phyloP scores from a whole-genome alignment of 2,797 vertebrate genomes.

The Lepilemur ruficaudatus region DNA sequence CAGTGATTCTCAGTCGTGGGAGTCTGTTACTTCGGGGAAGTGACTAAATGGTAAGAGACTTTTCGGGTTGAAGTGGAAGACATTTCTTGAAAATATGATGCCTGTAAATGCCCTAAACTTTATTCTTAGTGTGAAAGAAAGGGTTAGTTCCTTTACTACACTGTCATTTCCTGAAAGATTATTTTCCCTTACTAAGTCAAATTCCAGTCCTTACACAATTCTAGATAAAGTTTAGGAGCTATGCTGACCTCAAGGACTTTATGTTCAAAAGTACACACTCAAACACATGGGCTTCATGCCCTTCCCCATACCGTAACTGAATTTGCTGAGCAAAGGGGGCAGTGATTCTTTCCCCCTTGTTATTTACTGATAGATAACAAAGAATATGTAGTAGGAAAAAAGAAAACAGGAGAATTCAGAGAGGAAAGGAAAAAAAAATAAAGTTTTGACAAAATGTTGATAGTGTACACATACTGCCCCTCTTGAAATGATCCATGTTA shows the following conservation, averaged over 20 bases:
- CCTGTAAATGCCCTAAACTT: background rate
- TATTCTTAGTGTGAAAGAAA: background rate
- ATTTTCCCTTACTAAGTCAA: background rate
- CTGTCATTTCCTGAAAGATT: background rate
- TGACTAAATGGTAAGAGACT: background rate
- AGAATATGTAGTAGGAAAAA: background rate
- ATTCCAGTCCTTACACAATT: background rate
- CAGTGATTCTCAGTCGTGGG: background rate
- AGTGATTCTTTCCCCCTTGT: background rate
- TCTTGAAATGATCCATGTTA: background rate
- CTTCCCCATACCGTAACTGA: background rate
- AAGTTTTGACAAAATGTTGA: background rate
- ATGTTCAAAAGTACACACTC: background rate
- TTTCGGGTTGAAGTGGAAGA: background rate
- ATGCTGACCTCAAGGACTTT: background rate
- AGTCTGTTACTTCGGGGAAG: constrained; percentile 54
- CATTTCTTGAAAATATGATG: constrained; percentile 24
- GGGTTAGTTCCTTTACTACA: background rate
- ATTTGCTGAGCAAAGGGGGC: background rate
- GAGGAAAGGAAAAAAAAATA: background rate
- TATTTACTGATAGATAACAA: background rate
- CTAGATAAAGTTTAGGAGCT: background rate
- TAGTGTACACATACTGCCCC: background rate
- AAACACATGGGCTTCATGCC: accelerated
- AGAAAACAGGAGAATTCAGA: background rate